phyloP scores from a whole-genome alignment of 2,113 vertebrate species.

The Chionis minor region DNA sequence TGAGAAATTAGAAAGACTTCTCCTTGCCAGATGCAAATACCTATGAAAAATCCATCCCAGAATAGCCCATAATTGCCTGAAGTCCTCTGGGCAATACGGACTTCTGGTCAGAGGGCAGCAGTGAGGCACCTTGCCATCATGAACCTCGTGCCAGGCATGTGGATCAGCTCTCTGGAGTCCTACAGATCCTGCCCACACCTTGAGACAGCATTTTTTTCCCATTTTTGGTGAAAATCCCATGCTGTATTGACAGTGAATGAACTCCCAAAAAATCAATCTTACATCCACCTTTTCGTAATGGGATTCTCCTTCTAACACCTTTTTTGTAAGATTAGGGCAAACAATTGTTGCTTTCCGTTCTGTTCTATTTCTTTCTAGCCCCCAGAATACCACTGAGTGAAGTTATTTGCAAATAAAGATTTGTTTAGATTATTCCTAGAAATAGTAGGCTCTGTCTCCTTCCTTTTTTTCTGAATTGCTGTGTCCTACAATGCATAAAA shows the following conservation, averaged over 20 bases:
- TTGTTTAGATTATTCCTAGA: background rate
- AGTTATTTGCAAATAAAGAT: background rate
- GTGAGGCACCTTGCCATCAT: background rate
- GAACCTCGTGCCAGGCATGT: rapidly evolving
- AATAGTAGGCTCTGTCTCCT: background rate
- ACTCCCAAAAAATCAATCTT: background rate
- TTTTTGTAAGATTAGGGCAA: background rate
- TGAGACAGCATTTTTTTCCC: background rate
- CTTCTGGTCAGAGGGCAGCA: background rate
- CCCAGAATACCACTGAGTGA: background rate
- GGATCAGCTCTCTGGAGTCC: background rate
- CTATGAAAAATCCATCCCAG: background rate
- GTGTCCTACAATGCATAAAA: background rate
- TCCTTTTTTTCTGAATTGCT: background rate
- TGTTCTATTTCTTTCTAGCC: background rate
- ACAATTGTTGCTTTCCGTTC: background rate
- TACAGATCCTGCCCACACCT: background rate
- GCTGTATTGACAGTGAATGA: background rate
- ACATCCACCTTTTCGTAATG: background rate
- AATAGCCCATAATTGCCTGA: background rate
- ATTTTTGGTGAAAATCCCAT: background rate
- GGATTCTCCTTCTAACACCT: background rate
- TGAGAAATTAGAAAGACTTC: background rate
- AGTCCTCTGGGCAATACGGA: background rate
- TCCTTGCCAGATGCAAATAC: background rate